Conservation (phyloP, 1,140 invertebrate species). For the Micrasema minimum region DNA sequence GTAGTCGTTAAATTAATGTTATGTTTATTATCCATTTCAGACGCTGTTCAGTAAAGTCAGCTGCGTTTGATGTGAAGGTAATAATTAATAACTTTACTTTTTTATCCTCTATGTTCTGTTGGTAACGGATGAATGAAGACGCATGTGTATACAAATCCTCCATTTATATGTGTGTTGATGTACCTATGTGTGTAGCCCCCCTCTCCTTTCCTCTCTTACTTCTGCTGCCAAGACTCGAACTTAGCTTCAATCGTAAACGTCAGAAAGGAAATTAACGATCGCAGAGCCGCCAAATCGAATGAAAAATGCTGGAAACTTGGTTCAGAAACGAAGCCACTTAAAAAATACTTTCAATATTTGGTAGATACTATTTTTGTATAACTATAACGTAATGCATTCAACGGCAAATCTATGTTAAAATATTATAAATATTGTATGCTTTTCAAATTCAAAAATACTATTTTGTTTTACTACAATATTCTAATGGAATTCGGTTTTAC, state of each 20-base stretch:
- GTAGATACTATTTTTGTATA: too few relatives aligned
- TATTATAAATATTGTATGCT: too few relatives aligned
- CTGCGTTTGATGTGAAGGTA: conserved; percentile 6
- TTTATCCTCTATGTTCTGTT: conserved; percentile 7
- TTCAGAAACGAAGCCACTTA: not conserved
- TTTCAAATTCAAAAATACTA: too few relatives aligned
- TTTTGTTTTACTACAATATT: too few relatives aligned
- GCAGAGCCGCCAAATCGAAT: conserved; percentile 36
- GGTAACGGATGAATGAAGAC: conserved; percentile 35
- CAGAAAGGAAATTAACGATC: conserved; percentile 50
- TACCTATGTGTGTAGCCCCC: not conserved
- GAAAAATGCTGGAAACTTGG: not conserved
- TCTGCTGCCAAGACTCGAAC: not conserved
- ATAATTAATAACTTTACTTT: conserved; percentile 5
- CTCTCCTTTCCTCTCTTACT: not conserved
- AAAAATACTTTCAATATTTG: conserved; percentile 10
- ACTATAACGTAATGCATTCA: too few relatives aligned
- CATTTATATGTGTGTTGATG: conserved; percentile 13
- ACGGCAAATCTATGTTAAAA: too few relatives aligned
- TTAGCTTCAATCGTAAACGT: conserved; percentile 46
- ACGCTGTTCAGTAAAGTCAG: not conserved
- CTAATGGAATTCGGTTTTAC: too few relatives aligned
- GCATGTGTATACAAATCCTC: not conserved
- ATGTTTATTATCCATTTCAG: conserved; percentile 10
- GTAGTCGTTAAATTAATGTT: conserved; percentile 10